Percentiles rank a stretch among this genome's conserved stretches.
phyloP scores from a whole-genome alignment of 2,888 invertebrate genomes.

The Hymenopus coronatus region DNA sequence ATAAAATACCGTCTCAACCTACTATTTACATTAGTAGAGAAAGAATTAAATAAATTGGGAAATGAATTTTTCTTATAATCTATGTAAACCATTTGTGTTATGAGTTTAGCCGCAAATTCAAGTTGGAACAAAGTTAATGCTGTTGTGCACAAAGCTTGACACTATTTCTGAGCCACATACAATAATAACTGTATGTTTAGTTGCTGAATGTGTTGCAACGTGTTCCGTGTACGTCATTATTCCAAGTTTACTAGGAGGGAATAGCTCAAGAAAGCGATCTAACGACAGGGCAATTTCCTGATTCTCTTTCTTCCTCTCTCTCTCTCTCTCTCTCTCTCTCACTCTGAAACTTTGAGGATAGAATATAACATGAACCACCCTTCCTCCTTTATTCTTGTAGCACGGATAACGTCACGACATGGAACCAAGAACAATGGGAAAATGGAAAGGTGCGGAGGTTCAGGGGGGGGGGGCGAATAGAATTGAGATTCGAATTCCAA shows the following conservation, averaged over 20 bases:
- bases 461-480: background rate
- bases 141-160: too few relatives aligned
- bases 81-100: too few relatives aligned
- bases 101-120: too few relatives aligned
- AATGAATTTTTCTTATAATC: too few relatives aligned
- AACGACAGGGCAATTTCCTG: background rate
- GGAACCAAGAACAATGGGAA: background rate
- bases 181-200: background rate
- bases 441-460: background rate
- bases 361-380: background rate
- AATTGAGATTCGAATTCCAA: slow-evolving; percentile 17
- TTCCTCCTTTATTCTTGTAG: background rate
- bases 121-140: too few relatives aligned
- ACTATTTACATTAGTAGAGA: too few relatives aligned
- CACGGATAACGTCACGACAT: background rate
- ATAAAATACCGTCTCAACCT: too few relatives aligned
- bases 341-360: background rate
- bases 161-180: too few relatives aligned
- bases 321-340: background rate
- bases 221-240: background rate
- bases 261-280: background rate
- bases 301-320: background rate
- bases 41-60: too few relatives aligned
- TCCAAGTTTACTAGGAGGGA: background rate
- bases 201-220: background rate